Base-by-base conservation (phyloP, 2,888 invertebrate genomes). In the Athalia cordata region DNA sequence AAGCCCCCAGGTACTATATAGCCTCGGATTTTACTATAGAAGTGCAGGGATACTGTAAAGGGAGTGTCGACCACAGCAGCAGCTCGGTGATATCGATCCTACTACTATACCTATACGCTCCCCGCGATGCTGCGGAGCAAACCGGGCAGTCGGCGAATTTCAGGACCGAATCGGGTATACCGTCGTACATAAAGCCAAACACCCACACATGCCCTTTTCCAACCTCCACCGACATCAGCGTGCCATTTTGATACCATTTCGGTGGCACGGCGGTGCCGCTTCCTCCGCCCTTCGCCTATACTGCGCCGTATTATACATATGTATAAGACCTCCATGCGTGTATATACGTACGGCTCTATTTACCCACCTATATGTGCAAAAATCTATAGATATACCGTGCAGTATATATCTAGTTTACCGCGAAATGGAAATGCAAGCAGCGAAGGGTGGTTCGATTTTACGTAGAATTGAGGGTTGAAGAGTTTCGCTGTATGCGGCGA, bases 381-480 rank as follows among this genome's bases (percentile, higher is more conserved):
- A n/a, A 7, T 55, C 55, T n/a, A 55, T n/a, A 0, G 7, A 55
- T n/a, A 55, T 7, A 7, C 55, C n/a, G n/a, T n/a, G n/a, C n/a
- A n/a, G n/a, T n/a, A 1, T 6, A 55, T n/a, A 55, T 13, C 4
- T 55, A 55, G 62, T 74, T 29, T 29, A 67, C 47, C 79, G 67
- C 57, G 29, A 64, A 67, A 50, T 76, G 70, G 70, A 67, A 67
- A 62, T 68, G 78, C 47, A 15, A 43, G 75, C 15, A 15, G 75
- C 8, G 7, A 68, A 11, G 66, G 75, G 72, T 15, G 29, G 49
- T 49, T 43, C 11, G 67, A 52, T 5, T 57, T 55, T n/a, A 11
- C n/a, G 78, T 74, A 70, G 79, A 72, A 79, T 78, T 29, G 55
- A 61, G 47, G 55, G 43, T 77, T 61, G 72, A 72, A 45, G 62